Percentiles rank a stretch among this genome's conserved stretches.
Evolutionary conservation across 2,113 vertebrate genomes (phyloP).

Genomic region (Bubalus kerabau): DNA sequence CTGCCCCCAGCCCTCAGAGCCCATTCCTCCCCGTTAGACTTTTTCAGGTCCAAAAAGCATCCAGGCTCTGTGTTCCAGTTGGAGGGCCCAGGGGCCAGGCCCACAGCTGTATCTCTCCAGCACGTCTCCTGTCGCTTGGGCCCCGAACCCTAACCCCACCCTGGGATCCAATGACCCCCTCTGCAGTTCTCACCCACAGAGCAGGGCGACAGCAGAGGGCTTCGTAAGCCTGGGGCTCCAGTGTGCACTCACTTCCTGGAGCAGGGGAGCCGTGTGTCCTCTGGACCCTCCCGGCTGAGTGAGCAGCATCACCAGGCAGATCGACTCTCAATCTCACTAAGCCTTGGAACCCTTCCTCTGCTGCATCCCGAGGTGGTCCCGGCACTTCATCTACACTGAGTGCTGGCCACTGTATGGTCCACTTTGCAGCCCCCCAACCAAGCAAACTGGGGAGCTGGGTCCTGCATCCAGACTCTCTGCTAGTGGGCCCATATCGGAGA

Average conservation of each 20-base stretch:
- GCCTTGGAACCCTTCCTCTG: rapidly evolving
- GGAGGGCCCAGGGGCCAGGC: not conserved
- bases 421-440: rapidly evolving
- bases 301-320: not conserved
- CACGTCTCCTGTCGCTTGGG: not conserved
- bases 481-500: rapidly evolving
- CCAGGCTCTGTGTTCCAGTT: too few relatives aligned
- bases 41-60: not conserved
- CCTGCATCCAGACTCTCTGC: not conserved
- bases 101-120: not conserved
- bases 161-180: too few relatives aligned
- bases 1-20: not conserved
- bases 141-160: not conserved
- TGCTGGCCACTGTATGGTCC: not conserved
- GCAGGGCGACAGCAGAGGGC: rapidly evolving
- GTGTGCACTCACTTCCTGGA: rapidly evolving
- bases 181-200: too few relatives aligned
- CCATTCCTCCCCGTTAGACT: not conserved
- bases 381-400: not conserved
- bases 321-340: rapidly evolving
- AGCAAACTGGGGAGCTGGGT: rapidly evolving
- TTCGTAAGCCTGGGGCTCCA: rapidly evolving
- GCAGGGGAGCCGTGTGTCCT: rapidly evolving
- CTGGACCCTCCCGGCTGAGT: not conserved
- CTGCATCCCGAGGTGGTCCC: rapidly evolving